Percentiles rank a stretch among this genome's conserved stretches.
Evolutionary conservation across 2,797 vertebrate species (phyloP).

Genomic region (Gambelia wislizenii): DNA sequence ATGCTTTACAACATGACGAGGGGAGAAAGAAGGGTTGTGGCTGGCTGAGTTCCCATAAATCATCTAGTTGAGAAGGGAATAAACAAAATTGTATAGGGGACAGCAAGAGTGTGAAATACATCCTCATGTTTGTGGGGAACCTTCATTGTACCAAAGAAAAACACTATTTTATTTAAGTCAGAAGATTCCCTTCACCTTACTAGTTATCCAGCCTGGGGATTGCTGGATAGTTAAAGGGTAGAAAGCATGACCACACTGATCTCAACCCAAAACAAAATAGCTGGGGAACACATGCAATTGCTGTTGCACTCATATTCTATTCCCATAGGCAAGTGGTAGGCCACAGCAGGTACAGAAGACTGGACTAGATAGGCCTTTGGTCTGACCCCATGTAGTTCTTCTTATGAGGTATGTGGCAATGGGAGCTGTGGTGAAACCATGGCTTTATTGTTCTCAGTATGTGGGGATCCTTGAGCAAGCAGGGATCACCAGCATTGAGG

Average conservation of each 20-base stretch:
- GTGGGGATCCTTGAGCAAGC: too few species aligned
- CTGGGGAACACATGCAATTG: not conserved
- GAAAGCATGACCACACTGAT: not conserved
- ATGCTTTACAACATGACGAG: not conserved
- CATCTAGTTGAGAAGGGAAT: too few species aligned
- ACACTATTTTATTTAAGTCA: not conserved
- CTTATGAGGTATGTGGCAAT: not conserved
- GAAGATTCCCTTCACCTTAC: not conserved
- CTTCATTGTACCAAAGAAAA: not conserved
- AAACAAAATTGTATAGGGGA: not conserved
- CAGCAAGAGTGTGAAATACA: not conserved
- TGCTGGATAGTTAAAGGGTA: not conserved
- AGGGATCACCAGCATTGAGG: too few species aligned
- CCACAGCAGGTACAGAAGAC: not conserved
- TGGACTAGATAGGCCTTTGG: not conserved
- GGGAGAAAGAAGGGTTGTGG: not conserved
- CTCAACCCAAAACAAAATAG: not conserved
- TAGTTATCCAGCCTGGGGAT: not conserved
- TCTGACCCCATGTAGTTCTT: not conserved
- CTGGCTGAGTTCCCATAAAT: not conserved
- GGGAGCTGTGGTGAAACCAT: not conserved
- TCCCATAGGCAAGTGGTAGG: not conserved
- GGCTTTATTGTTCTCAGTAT: not conserved
- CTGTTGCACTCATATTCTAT: not conserved
- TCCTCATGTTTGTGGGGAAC: not conserved